These are phyloP conservation scores for Hiodon alosoides DNA, from an alignment of 2,113 vertebrate species.

Conservation along the genomic window DNA sequence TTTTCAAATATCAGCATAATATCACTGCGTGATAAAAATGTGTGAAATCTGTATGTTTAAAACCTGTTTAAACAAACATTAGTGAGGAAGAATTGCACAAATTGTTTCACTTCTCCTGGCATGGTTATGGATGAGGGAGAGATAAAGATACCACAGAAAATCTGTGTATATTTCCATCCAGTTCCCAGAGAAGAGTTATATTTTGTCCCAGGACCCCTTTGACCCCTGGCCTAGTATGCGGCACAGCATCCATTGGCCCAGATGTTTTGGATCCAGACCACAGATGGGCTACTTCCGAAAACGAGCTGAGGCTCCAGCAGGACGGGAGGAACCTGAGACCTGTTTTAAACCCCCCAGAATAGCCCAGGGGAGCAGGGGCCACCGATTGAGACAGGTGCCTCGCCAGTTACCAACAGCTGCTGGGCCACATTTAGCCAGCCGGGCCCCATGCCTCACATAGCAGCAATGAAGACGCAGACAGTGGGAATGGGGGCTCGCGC, in stretches of 20 bases:
- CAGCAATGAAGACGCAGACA: neutral
- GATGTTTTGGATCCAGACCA: slow-evolving; percentile 40
- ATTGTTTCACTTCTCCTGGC: neutral
- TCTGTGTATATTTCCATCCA: neutral
- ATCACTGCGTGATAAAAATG: too few species aligned
- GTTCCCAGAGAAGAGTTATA: neutral
- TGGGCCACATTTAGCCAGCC: slow-evolving; percentile 50
- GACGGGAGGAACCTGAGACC: slow-evolving; percentile 53
- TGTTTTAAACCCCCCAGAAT: slow-evolving; percentile 62
- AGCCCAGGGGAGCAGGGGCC: slow-evolving; percentile 39
- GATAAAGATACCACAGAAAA: too few species aligned
- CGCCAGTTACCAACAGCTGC: slow-evolving; percentile 49
- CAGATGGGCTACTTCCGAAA: slow-evolving; percentile 41
- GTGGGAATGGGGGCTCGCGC: slow-evolving; percentile 10
- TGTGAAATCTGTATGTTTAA: too few species aligned
- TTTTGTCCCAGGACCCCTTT: slow-evolving; percentile 4
- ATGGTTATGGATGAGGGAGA: too few species aligned
- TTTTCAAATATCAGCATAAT: too few species aligned
- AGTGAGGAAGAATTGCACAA: neutral
- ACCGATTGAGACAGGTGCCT: slow-evolving; percentile 56
- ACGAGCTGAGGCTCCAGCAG: slow-evolving; percentile 43
- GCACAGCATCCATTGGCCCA: slow-evolving; percentile 26
- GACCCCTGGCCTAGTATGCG: neutral
- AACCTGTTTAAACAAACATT: too few species aligned
- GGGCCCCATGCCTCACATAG: slow-evolving; percentile 25